Conservation (phyloP, 2,113 vertebrate genomes). For the Rhegmatorhina hoffmannsi region DNA sequence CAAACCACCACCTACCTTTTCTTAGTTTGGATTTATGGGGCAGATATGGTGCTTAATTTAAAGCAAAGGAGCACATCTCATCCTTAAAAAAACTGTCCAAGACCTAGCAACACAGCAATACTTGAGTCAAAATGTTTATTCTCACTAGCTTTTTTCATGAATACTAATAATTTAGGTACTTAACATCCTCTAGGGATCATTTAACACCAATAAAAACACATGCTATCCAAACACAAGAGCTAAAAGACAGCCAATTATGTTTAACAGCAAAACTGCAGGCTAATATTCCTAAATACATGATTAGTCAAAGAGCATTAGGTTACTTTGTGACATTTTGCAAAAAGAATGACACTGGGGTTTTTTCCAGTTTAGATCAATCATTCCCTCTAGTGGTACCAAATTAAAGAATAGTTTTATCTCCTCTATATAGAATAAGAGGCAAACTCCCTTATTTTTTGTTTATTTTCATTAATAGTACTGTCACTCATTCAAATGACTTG, state of each 20-base stretch:
- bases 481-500: not conserved
- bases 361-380: not conserved
- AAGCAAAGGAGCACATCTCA: not conserved
- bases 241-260: not conserved
- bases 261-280: constrained; percentile 8
- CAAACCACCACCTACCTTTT: not conserved
- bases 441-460: not conserved
- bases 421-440: not conserved
- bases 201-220: constrained; percentile 3
- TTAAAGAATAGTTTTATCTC: not conserved
- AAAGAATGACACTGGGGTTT: not conserved
- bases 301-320: not conserved
- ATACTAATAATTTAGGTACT: not conserved
- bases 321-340: not conserved
- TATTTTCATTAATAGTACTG: not conserved
- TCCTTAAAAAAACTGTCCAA: not conserved
- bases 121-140: not conserved
- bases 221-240: not conserved
- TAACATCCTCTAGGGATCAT: not conserved
- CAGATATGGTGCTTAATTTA: not conserved
- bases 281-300: constrained; percentile 7
- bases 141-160: not conserved
- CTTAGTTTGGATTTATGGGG: not conserved
- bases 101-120: not conserved
- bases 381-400: not conserved